These are phyloP conservation scores for Lophotis ruficrista DNA, from an alignment of 2,113 vertebrate genomes.

Conservation along the genomic window DNA sequence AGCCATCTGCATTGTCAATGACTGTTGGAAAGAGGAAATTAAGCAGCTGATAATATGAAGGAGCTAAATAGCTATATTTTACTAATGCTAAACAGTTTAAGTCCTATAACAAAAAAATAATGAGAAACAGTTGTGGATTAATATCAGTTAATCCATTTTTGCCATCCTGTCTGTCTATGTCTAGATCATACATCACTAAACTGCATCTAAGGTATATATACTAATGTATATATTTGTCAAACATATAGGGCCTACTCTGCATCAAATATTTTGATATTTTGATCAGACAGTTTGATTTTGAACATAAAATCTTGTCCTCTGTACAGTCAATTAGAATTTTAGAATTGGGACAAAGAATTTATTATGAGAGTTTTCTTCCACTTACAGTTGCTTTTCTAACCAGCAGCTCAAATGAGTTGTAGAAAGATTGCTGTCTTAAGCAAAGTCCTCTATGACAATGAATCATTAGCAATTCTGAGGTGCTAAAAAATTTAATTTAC, in stretches of 20 bases:
- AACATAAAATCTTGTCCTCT: background rate
- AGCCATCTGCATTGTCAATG: slow-evolving; percentile 76
- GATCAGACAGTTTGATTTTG: background rate
- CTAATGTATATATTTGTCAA: background rate
- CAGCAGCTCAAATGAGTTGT: background rate
- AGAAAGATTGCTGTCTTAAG: background rate
- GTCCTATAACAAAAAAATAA: background rate
- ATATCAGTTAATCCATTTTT: background rate
- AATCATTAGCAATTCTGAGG: background rate
- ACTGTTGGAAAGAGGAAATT: slow-evolving; percentile 44
- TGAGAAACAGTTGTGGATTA: background rate
- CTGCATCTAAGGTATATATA: background rate
- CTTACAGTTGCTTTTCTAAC: background rate
- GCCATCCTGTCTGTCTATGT: background rate
- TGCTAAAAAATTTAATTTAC: background rate
- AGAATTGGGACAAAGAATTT: background rate
- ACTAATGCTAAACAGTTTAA: background rate
- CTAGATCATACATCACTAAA: background rate
- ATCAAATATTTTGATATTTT: background rate
- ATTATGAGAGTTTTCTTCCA: background rate
- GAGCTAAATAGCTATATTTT: background rate
- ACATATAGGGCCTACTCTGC: background rate
- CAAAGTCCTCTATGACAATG: background rate
- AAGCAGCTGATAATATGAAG: background rate
- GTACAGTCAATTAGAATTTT: background rate